These are phyloP conservation scores for Protaetia brevitarsis DNA, from an alignment of 1,140 invertebrate species.

Conservation along the genomic window DNA sequence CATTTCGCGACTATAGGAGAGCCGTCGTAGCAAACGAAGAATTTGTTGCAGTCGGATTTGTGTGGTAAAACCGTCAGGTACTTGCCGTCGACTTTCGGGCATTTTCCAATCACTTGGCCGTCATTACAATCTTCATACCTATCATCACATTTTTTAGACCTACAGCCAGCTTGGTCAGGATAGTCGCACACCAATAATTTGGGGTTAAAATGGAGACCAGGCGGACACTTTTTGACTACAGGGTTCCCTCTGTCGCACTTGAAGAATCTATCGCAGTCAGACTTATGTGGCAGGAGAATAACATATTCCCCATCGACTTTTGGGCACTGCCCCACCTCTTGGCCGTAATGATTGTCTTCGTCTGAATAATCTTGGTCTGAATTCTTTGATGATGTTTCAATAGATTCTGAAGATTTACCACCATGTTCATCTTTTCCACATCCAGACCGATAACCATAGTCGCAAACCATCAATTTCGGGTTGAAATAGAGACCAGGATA, in stretches of 20 bases:
- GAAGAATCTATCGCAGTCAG: constrained; percentile 55
- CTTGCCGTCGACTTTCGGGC: not conserved
- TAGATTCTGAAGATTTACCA: not conserved
- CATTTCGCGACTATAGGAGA: not conserved
- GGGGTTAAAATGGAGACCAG: constrained; percentile 52
- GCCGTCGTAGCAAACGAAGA: not conserved
- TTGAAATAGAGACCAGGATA: constrained; percentile 52
- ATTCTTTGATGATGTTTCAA: too few relatives aligned
- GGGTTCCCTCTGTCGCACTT: constrained; percentile 53
- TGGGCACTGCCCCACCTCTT: not conserved
- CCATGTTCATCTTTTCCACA: not conserved
- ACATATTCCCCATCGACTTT: not conserved
- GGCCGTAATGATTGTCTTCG: not conserved
- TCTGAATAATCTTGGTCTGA: not conserved
- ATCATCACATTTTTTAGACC: not conserved
- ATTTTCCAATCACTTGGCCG: not conserved
- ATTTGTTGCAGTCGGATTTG: not conserved
- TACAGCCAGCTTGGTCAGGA: constrained; percentile 1
- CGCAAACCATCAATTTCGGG: constrained; percentile 36
- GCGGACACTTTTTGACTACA: constrained; percentile 50
- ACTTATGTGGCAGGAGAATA: constrained; percentile 50
- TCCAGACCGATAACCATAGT: not conserved
- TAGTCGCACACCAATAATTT: constrained; percentile 30
- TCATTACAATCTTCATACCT: not conserved
- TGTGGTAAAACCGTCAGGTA: not conserved